These are phyloP conservation scores for Cyrtodaria siliqua DNA, from an alignment of 2,888 invertebrate species.

Conservation along the genomic window DNA sequence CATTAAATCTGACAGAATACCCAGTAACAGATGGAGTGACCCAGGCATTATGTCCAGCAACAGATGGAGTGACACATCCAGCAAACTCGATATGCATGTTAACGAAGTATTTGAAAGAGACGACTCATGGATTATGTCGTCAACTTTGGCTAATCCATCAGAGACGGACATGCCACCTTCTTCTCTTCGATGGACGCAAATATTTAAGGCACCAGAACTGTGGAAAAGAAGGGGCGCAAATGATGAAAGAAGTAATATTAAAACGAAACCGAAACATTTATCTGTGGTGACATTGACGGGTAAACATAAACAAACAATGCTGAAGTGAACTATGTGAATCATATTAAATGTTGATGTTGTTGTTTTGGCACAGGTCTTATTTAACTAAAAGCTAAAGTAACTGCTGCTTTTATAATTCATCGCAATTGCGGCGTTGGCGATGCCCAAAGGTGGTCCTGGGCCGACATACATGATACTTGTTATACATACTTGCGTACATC, in stretches of 20 bases:
- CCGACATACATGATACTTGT: no score
- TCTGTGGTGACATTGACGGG: constrained; percentile 52
- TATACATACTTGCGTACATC: no score
- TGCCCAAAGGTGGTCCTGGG: no score
- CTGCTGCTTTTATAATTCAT: no score
- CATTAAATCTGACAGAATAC: no score
- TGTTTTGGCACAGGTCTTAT: no score
- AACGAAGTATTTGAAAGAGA: constrained; percentile 33
- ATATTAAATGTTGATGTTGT: no score
- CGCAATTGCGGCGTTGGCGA: no score
- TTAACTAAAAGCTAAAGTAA: no score
- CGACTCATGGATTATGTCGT: constrained; percentile 42
- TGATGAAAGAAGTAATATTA: not conserved
- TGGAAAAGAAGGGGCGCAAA: constrained; percentile 51
- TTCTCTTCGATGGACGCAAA: constrained; percentile 59
- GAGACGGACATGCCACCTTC: constrained; percentile 19
- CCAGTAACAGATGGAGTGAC: not conserved
- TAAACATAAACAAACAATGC: constrained; percentile 46
- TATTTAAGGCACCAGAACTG: constrained; percentile 65
- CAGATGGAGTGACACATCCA: not conserved
- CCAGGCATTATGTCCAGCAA: not conserved
- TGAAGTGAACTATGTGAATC: constrained; percentile 22
- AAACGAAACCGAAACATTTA: constrained; percentile 13
- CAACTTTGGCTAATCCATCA: constrained; percentile 58
- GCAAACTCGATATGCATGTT: not conserved